Conservation (phyloP, 1,140 invertebrate species). For the Drosophila mayri region DNA sequence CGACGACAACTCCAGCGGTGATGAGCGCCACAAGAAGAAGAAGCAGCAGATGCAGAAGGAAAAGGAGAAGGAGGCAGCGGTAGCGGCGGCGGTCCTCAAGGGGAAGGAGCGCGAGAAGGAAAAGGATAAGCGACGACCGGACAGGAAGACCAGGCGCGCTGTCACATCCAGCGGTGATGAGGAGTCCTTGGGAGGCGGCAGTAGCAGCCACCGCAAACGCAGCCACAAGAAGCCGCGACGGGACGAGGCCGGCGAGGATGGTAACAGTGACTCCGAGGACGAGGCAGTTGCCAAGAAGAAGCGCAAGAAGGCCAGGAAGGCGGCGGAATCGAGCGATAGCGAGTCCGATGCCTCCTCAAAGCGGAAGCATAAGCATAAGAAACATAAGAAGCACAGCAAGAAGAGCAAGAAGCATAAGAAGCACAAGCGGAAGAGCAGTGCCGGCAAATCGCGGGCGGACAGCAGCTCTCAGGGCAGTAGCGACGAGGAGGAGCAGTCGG, state of each 20-base stretch:
- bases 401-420: constrained; percentile 89
- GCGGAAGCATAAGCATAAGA: constrained; percentile 87
- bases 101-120: constrained; percentile 50
- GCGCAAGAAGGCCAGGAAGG: constrained; percentile 84
- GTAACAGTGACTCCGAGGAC: constrained; percentile 81
- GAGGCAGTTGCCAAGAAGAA: constrained; percentile 86
- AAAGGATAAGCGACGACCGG: constrained; percentile 64
- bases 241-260: constrained; percentile 72
- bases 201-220: constrained; percentile 58
- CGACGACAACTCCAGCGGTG: constrained; percentile 56
- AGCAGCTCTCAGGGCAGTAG: constrained; percentile 87
- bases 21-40: constrained; percentile 79
- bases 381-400: constrained; percentile 90
- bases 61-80: constrained; percentile 36
- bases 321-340: constrained; percentile 87
- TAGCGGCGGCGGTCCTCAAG: constrained; percentile 17
- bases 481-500: constrained; percentile 84
- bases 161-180: constrained; percentile 37
- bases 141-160: constrained; percentile 53
- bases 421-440: constrained; percentile 86
- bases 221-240: constrained; percentile 81
- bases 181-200: constrained; percentile 14
- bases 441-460: constrained; percentile 86
- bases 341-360: constrained; percentile 88
- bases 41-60: constrained; percentile 35